phyloP scores from a whole-genome alignment of 2,888 invertebrate genomes.

The Drosophila macrospina region DNA sequence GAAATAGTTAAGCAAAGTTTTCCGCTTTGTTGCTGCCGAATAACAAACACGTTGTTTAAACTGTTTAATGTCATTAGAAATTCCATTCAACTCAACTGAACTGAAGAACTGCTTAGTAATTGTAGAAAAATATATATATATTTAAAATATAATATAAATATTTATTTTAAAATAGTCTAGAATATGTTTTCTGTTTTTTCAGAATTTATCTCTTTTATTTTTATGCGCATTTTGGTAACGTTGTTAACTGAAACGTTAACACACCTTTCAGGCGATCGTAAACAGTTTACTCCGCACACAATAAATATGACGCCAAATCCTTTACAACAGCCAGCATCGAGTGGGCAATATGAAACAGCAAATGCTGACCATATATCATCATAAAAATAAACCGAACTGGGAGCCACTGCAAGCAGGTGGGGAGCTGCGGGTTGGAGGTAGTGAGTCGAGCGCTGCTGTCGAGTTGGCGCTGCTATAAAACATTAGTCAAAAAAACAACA shows the following conservation, averaged over 20 bases:
- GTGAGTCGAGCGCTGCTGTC: slow-evolving; percentile 16
- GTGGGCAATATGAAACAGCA: slow-evolving; percentile 41
- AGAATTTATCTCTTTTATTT: neutral
- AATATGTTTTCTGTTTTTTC: neutral
- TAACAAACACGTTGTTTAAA: slow-evolving; percentile 1
- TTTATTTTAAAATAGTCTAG: neutral
- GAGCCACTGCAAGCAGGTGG: slow-evolving; percentile 18
- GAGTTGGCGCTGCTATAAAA: slow-evolving; percentile 48
- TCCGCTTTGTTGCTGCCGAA: neutral
- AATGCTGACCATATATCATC: slow-evolving; percentile 68
- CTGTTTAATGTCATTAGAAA: neutral
- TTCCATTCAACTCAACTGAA: neutral
- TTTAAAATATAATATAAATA: no score
- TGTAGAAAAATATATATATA: no score
- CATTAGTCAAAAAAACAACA: slow-evolving; percentile 58
- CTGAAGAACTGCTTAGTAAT: neutral
- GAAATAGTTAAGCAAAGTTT: slow-evolving; percentile 15
- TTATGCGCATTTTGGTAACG: neutral
- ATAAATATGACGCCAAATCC: slow-evolving; percentile 69
- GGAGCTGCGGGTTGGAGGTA: slow-evolving; percentile 7
- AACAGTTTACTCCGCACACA: slow-evolving; percentile 39
- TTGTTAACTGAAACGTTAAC: neutral
- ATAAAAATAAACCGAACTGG: slow-evolving; percentile 62
- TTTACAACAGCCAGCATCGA: slow-evolving; percentile 38
- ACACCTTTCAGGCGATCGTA: slow-evolving; percentile 20